phyloP scores from a whole-genome alignment of 2,888 invertebrate species.

The Diaphora mendica region DNA sequence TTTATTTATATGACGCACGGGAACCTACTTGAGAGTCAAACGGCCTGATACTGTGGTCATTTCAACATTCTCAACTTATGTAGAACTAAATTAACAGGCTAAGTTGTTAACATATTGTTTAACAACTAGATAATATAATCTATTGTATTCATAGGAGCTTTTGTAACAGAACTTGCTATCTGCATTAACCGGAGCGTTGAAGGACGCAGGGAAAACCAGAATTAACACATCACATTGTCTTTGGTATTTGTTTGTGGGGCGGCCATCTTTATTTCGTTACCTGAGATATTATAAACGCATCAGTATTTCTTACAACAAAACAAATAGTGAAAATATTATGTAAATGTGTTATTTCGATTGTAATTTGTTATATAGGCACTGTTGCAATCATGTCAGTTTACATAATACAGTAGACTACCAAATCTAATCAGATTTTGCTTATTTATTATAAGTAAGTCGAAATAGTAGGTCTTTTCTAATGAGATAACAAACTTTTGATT shows the following conservation, averaged over 20 bases:
- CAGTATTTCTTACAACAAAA: not conserved
- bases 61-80: not conserved
- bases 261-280: slow-evolving; percentile 16
- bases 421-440: not conserved
- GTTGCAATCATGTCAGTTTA: not conserved
- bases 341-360: not conserved
- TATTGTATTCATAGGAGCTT: slow-evolving; percentile 26
- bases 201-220: slow-evolving; percentile 27
- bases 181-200: slow-evolving; percentile 48
- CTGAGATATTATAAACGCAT: slow-evolving; percentile 19
- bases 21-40: not conserved
- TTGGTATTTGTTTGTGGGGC: slow-evolving; percentile 25
- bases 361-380: not conserved
- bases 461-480: not conserved
- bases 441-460: not conserved
- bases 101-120: slow-evolving; percentile 10
- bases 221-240: slow-evolving; percentile 47
- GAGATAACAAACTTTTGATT: not conserved
- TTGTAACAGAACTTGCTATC: slow-evolving; percentile 13
- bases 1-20: not conserved
- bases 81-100: not conserved
- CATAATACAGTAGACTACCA: not conserved
- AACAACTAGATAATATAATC: slow-evolving; percentile 17
- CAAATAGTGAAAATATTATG: not conserved
- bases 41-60: not conserved